Base-by-base conservation (phyloP, 2,113 vertebrate species). In the Percina caprodes region DNA sequence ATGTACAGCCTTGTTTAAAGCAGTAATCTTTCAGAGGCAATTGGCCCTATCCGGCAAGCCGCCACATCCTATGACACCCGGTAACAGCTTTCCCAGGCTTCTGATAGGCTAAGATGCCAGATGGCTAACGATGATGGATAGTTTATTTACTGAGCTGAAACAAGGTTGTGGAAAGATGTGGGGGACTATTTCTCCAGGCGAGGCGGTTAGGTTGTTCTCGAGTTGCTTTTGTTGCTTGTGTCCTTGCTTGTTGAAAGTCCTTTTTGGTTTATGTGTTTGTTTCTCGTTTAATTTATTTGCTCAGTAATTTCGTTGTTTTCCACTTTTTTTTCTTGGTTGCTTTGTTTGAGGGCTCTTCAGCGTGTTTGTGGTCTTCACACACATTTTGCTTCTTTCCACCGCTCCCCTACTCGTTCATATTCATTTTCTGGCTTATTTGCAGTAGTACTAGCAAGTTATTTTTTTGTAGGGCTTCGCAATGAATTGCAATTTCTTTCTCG, bases 141-240 rank as follows among this genome's bases (percentile, higher is more conserved):
- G 89, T 90, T 94, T 91, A 93, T 94, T 94, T 92, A 92, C 88
- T 82, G 74, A 82, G 82, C 82, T 85, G 86, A 92, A 94, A 87
- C 91, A 85, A 89, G 90, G 84, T 77, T 87, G 86, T 77, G 72
- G 16, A 82, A 60, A 84, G 39, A 63, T 65, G 80, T 68, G 35
- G 79, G 21, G 19, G 35, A 51, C 8, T 52, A 62, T 82, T 85
- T 89, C 73, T 86, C 45, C 58, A 65, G 79, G 48, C 60, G 33
- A 33, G 33, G 30, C 16, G 6, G 54, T 73, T 75, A 77, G 59
- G 62, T 35, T 4, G 52, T 80, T 77, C 54, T 76, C 58, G 19
- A 3, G 60, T 39, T 82, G 63, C 30, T 77, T 74, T 59, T 58
- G 24, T 70, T 52, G 16, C 61, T 74, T 16, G 51, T 82, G 51